These are phyloP conservation scores for Sebastes kiyomatsui DNA, from an alignment of 2,797 vertebrate species.

Conservation along the genomic window DNA sequence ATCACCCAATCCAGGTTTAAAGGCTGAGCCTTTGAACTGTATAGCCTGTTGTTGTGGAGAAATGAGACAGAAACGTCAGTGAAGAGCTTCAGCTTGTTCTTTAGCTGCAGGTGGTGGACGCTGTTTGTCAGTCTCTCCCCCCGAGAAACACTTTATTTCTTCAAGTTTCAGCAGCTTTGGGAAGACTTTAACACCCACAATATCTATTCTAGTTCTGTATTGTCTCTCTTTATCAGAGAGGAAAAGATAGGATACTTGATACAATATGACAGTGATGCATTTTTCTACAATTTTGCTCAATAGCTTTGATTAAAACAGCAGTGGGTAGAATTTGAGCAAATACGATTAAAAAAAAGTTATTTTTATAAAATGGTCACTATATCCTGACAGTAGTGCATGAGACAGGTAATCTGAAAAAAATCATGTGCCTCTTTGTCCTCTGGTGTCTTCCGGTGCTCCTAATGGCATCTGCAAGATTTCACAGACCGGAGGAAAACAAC, in stretches of 20 bases:
- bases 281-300: neutral
- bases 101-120: conserved; percentile 49
- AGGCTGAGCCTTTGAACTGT: conserved; percentile 60
- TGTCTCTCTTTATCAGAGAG: neutral
- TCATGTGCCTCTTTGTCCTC: too few species aligned
- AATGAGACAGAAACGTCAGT: conserved; percentile 50
- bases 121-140: neutral
- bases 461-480: too few species aligned
- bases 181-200: neutral
- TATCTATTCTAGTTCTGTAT: neutral
- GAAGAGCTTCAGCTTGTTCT: conserved; percentile 21
- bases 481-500: too few species aligned
- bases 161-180: neutral
- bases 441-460: too few species aligned
- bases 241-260: neutral
- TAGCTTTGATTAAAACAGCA: neutral
- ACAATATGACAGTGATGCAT: neutral
- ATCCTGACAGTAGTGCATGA: too few species aligned
- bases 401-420: too few species aligned
- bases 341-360: too few species aligned
- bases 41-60: conserved; percentile 48
- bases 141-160: neutral
- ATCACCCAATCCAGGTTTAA: conserved; percentile 53
- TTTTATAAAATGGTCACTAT: too few species aligned
- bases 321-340: too few species aligned